These are phyloP conservation scores for Hydrozoanthus gracilis DNA, from an alignment of 92 coral and sea anemone species.

Conservation along the genomic window DNA sequence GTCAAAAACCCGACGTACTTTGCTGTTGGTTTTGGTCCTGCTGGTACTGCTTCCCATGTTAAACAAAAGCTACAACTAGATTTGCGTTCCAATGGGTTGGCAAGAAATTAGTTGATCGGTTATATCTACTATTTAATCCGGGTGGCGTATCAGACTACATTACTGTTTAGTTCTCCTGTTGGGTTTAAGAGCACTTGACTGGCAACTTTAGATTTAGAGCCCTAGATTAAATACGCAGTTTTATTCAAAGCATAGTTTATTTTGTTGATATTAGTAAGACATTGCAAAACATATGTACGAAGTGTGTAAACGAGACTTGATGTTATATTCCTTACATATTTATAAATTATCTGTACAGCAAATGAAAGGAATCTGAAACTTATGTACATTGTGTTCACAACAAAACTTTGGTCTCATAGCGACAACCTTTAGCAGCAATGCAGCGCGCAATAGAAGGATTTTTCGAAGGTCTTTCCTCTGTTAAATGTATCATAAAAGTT, in stretches of 20 bases:
- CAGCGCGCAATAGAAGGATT: too few relatives aligned
- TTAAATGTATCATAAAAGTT: too few relatives aligned
- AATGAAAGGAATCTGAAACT: background rate
- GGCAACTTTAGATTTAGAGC: conserved; percentile 8
- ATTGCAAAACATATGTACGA: background rate
- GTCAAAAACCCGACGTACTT: background rate
- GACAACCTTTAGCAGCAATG: too few relatives aligned
- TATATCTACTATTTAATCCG: conserved; percentile 6
- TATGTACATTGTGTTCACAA: conserved; percentile 24
- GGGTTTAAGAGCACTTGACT: background rate
- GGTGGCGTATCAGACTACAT: background rate
- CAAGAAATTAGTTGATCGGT: conserved; percentile 1
- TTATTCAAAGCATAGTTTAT: background rate
- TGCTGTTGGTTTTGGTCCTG: background rate
- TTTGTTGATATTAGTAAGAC: background rate
- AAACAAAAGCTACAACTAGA: conserved; percentile 1
- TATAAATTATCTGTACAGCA: conserved; percentile 31
- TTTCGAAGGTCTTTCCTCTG: too few relatives aligned
- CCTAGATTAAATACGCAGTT: background rate
- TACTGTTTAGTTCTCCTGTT: conserved; percentile 7
- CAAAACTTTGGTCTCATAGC: background rate
- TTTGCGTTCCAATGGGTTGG: background rate
- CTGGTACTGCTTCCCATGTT: background rate
- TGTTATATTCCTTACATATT: conserved; percentile 20
- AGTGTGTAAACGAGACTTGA: conserved; percentile 3